phyloP scores from a whole-genome alignment of 2,888 invertebrate species.

The Leucophenga maculata region DNA sequence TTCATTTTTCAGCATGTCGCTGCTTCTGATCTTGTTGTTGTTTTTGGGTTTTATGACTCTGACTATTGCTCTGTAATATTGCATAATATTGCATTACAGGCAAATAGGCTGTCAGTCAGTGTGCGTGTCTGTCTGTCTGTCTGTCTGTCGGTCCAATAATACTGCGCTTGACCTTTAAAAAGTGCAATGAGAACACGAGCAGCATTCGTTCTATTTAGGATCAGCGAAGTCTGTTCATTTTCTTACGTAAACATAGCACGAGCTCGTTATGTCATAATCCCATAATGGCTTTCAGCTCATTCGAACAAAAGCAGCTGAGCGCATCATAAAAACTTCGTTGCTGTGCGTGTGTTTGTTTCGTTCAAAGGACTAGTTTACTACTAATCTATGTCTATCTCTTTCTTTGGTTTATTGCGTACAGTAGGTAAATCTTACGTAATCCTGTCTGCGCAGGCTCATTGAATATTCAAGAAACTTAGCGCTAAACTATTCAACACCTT shows the following conservation, averaged over 20 bases:
- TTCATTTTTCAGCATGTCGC: slow-evolving; percentile 41
- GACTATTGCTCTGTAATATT: slow-evolving; percentile 29
- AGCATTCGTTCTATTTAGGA: not conserved
- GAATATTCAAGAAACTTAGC: not conserved
- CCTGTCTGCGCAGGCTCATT: not conserved
- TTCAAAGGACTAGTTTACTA: not conserved
- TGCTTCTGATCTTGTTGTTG: slow-evolving; percentile 33
- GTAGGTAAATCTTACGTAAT: slow-evolving; percentile 20
- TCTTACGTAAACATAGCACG: slow-evolving; percentile 17
- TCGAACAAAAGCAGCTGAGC: slow-evolving; percentile 6
- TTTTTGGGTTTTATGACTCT: slow-evolving; percentile 28
- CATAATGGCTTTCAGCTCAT: slow-evolving; percentile 22
- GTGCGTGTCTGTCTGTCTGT: not conserved
- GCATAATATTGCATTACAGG: slow-evolving; percentile 62
- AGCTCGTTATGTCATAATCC: slow-evolving; percentile 28
- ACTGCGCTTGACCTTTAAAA: slow-evolving; percentile 37
- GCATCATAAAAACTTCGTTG: slow-evolving; percentile 1
- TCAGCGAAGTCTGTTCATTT: not conserved
- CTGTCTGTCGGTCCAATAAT: not conserved
- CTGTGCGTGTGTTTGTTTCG: slow-evolving; percentile 20
- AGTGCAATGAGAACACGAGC: slow-evolving; percentile 28
- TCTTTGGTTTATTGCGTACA: not conserved
- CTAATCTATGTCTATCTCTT: not conserved
- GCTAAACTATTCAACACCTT: slow-evolving; percentile 19
- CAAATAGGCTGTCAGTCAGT: slow-evolving; percentile 31